Evolutionary conservation across 2,797 vertebrate species (phyloP).

Genomic region (Thalassophryne amazonica): DNA sequence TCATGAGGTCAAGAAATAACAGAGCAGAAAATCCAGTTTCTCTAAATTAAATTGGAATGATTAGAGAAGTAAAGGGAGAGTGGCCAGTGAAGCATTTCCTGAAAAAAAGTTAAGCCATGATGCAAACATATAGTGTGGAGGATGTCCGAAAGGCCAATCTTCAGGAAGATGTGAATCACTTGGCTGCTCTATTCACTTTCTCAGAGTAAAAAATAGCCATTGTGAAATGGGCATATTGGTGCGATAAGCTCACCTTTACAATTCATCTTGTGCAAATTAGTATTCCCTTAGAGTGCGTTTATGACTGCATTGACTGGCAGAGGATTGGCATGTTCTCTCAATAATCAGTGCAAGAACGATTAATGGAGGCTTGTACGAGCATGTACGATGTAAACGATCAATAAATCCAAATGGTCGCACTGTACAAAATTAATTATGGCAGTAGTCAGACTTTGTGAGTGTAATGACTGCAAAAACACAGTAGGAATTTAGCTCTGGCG

Average conservation of each 20-base stretch:
- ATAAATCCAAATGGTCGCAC: conserved; percentile 27
- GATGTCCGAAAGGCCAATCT: too few relatives aligned
- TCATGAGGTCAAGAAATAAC: not conserved
- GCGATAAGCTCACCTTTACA: conserved; percentile 11
- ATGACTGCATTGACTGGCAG: not conserved
- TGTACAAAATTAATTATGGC: conserved; percentile 34
- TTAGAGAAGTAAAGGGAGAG: not conserved
- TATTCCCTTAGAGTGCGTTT: not conserved
- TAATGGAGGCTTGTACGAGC: conserved; percentile 23
- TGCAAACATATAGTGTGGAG: too few relatives aligned
- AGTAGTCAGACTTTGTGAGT: conserved; percentile 22
- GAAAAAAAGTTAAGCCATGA: conserved; percentile 10
- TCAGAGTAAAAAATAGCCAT: too few relatives aligned
- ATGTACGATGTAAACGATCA: conserved; percentile 33
- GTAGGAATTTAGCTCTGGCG: conserved; percentile 7
- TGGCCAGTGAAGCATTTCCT: not conserved
- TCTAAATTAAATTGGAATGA: not conserved
- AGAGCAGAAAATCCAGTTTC: not conserved
- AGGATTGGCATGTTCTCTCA: conserved; percentile 16
- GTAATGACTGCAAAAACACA: conserved; percentile 33
- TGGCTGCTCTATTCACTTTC: not conserved
- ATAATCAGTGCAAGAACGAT: conserved; percentile 24
- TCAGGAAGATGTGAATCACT: conserved; percentile 5
- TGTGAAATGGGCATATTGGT: too few relatives aligned
- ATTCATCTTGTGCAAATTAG: conserved; percentile 19